Percentiles rank a stretch among this genome's conserved stretches.
phyloP scores from a whole-genome alignment of 2,888 invertebrate genomes.

The Catocala fraxini region DNA sequence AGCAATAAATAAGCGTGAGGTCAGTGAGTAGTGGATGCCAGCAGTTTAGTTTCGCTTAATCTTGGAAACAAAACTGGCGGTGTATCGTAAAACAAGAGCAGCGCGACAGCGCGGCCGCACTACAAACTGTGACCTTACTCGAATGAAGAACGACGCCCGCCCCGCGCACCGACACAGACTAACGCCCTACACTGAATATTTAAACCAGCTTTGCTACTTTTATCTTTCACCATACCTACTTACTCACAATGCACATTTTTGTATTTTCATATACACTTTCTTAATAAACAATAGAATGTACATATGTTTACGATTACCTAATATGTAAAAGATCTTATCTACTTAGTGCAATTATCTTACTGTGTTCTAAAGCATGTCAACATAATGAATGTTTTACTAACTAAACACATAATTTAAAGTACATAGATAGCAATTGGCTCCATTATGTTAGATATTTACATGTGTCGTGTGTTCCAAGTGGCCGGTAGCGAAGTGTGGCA shows the following conservation, averaged over 20 bases:
- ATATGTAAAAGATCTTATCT: too few relatives aligned
- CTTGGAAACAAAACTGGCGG: conserved; percentile 78
- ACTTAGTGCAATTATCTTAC: too few relatives aligned
- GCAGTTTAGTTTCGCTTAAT: conserved; percentile 81
- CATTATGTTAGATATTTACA: conserved; percentile 17
- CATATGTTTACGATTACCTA: too few relatives aligned
- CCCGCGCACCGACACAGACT: conserved; percentile 60
- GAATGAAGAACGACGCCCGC: conserved; percentile 71
- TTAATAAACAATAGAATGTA: neutral
- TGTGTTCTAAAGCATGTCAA: too few relatives aligned
- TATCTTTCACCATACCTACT: conserved; percentile 32
- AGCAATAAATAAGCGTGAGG: conserved; percentile 68
- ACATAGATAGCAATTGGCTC: too few relatives aligned
- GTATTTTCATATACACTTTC: conserved; percentile 18
- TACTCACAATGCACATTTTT: conserved; percentile 17
- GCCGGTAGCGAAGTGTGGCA: conserved; percentile 43
- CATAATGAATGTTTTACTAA: too few relatives aligned
- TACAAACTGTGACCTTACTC: conserved; percentile 77
- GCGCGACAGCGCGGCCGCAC: conserved; percentile 63
- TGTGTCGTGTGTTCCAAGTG: conserved; percentile 23
- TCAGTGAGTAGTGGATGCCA: conserved; percentile 72
- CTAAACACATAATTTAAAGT: too few relatives aligned
- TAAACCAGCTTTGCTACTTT: conserved; percentile 45
- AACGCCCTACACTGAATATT: conserved; percentile 55
- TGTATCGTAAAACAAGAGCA: conserved; percentile 74